Percentiles rank a stretch among this genome's conserved stretches.
These are phyloP conservation scores for Halcyon badia DNA, from an alignment of 2,797 vertebrate species.

Conservation along the genomic window DNA sequence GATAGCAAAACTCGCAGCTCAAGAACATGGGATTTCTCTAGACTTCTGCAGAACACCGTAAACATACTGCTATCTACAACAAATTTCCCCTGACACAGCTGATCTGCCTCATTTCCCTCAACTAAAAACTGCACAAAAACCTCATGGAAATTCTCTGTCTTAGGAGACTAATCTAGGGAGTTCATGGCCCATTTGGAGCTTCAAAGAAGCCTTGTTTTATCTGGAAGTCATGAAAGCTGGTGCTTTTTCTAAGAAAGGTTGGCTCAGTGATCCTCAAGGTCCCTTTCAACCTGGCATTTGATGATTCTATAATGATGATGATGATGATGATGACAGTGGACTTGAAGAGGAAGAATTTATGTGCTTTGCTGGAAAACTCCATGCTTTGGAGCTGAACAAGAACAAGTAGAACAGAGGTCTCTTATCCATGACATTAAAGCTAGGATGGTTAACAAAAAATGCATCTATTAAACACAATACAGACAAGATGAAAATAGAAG, in stretches of 20 bases:
- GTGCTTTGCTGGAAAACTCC: not conserved
- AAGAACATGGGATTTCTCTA: not conserved
- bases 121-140: not conserved
- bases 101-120: slow-evolving; percentile 2
- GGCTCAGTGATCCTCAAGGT: not conserved
- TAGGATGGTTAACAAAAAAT: not conserved
- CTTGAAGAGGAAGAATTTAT: not conserved
- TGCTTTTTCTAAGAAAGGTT: not conserved
- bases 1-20: not conserved
- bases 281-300: not conserved
- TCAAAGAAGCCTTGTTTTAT: not conserved
- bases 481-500: not conserved
- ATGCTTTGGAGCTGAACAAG: not conserved
- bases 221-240: not conserved
- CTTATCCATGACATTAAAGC: not conserved
- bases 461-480: fast-evolving
- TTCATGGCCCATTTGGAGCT: not conserved
- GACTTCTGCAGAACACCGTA: not conserved
- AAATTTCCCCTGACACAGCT: not conserved
- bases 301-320: not conserved
- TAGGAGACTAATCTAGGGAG: not conserved
- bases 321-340: not conserved
- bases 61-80: not conserved
- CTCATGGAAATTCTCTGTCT: not conserved
- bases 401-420: not conserved